Evolutionary conservation across 2,113 vertebrate genomes (phyloP).

Genomic region (Heloderma charlesbogerti): DNA sequence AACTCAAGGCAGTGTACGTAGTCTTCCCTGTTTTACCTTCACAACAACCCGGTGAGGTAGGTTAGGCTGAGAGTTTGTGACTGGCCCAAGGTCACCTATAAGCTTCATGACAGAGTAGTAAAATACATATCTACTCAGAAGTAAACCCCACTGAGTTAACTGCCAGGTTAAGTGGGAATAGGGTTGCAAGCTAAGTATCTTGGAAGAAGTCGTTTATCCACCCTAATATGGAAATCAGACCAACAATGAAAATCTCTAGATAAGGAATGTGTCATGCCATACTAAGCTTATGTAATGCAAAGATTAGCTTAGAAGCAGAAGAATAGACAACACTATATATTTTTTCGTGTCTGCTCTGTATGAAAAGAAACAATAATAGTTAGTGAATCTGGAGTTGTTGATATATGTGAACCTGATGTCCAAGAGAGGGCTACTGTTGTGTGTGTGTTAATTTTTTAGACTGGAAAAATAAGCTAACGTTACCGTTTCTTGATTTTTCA

Average conservation of each 20-base stretch:
- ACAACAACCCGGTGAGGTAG: background rate
- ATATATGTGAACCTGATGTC: background rate
- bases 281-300: slow-evolving; percentile 8
- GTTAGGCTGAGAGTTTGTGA: background rate
- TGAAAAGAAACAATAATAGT: slow-evolving; percentile 9
- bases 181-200: background rate
- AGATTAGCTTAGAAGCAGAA: background rate
- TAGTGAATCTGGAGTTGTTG: background rate
- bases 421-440: background rate
- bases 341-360: background rate
- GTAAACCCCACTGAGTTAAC: background rate
- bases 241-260: background rate
- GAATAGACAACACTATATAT: background rate
- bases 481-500: background rate
- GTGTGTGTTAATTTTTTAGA: slow-evolving; percentile 26
- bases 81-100: background rate
- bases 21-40: background rate
- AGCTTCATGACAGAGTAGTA: background rate
- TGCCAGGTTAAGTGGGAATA: background rate
- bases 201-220: background rate
- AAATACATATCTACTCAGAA: background rate
- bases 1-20: background rate
- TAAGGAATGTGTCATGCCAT: background rate
- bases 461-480: slow-evolving; percentile 5
- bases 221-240: background rate